Conservation (phyloP, 2,797 vertebrate genomes). For the Mastacembelus armatus region DNA sequence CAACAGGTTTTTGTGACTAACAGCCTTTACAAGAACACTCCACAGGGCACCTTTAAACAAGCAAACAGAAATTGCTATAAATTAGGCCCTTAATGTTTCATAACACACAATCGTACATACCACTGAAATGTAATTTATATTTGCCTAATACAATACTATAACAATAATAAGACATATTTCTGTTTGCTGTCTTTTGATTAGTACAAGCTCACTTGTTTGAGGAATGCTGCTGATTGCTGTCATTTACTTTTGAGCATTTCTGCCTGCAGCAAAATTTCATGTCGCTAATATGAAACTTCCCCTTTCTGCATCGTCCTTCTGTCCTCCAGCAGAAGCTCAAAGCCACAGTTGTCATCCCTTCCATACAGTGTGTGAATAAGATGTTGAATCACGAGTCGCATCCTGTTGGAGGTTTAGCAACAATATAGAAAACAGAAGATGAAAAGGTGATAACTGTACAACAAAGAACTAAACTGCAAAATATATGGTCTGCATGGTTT, state of each 20-base stretch:
- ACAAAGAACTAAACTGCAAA: neutral
- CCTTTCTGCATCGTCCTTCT: constrained; percentile 21
- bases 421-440: constrained; percentile 1
- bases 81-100: no score
- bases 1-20: neutral
- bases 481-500: neutral
- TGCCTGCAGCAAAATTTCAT: constrained; percentile 3
- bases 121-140: no score
- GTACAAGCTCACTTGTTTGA: neutral
- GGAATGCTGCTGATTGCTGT: no score
- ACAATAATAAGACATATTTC: no score
- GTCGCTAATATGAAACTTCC: constrained; percentile 20
- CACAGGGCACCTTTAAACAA: neutral
- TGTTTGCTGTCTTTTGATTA: neutral
- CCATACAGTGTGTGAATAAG: constrained; percentile 43
- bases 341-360: constrained; percentile 48
- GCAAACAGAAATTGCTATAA: no score
- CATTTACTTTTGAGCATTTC: neutral
- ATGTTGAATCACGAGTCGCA: constrained; percentile 50
- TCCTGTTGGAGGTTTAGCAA: constrained; percentile 22
- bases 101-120: no score
- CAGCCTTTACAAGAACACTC: neutral
- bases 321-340: constrained; percentile 51
- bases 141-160: neutral
- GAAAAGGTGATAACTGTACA: no score